Percentiles rank a stretch among this genome's conserved stretches.
Evolutionary conservation across 2,797 vertebrate genomes (phyloP).

Genomic region (Sebastes elongatus): DNA sequence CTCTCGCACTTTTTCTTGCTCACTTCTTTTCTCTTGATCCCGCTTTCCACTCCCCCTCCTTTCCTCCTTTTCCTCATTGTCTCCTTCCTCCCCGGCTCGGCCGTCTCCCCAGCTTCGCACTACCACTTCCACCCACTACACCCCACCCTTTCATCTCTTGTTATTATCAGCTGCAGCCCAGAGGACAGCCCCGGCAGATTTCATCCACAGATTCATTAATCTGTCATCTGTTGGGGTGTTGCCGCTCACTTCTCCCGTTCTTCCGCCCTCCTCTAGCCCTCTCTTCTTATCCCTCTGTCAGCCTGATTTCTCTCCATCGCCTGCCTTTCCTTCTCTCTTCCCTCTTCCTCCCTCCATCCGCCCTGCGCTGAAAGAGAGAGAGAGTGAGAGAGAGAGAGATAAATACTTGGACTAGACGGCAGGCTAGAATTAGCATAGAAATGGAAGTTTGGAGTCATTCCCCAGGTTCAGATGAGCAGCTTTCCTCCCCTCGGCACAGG

Average conservation of each 20-base stretch:
- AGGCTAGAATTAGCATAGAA: conserved; percentile 82
- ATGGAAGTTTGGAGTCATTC: conserved; percentile 81
- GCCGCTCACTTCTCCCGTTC: conserved; percentile 46
- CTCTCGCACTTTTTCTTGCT: conserved; percentile 46
- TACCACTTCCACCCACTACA: conserved; percentile 28
- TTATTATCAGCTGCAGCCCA: conserved; percentile 75
- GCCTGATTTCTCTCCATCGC: conserved; percentile 45
- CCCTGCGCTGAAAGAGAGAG: conserved; percentile 51
- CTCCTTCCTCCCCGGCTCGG: neutral
- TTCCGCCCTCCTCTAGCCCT: conserved; percentile 35
- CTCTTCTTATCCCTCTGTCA: conserved; percentile 51
- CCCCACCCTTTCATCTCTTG: conserved; percentile 69
- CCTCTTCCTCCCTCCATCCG: conserved; percentile 35
- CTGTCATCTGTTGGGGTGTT: conserved; percentile 77
- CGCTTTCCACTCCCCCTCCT: neutral
- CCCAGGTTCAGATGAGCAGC: conserved; percentile 78
- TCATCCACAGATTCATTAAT: conserved; percentile 77
- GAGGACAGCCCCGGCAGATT: conserved; percentile 72
- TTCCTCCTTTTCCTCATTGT: conserved; percentile 2
- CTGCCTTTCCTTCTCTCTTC: conserved; percentile 10
- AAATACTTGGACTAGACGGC: conserved; percentile 76
- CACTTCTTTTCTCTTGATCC: conserved; percentile 27
- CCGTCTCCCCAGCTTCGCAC: neutral
- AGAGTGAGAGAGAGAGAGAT: conserved; percentile 52
- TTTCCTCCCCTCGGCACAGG: conserved; percentile 60